These are phyloP conservation scores for Dendrophyllia cribrosa DNA, from an alignment of 64 coral and sea anemone genomes.

Conservation along the genomic window DNA sequence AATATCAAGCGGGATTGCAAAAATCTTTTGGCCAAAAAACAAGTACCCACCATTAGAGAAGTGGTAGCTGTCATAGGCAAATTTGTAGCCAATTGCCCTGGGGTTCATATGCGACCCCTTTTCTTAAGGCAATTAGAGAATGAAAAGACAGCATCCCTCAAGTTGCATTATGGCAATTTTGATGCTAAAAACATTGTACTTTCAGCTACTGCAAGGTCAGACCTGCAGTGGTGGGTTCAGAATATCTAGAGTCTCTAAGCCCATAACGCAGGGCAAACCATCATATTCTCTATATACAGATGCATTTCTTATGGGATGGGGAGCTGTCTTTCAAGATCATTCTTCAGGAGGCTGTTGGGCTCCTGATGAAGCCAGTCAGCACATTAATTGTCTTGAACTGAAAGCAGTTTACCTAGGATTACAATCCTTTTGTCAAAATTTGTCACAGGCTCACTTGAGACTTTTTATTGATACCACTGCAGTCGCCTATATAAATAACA, in stretches of 20 bases:
- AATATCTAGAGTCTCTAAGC: conserved; percentile 34
- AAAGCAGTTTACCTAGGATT: conserved; percentile 51
- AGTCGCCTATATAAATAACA: conserved; percentile 71
- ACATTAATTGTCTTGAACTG: conserved; percentile 67
- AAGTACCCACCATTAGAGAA: conserved; percentile 25
- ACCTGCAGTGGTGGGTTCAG: conserved; percentile 37
- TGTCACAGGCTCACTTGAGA: conserved; percentile 27
- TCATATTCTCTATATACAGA: conserved; percentile 43
- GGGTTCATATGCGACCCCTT: conserved; percentile 16
- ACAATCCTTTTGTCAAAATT: conserved; percentile 30
- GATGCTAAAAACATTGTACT: conserved; percentile 24
- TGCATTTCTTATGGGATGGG: conserved; percentile 51
- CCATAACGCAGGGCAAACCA: conserved; percentile 13
- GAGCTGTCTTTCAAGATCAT: too few relatives aligned
- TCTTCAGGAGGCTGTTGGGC: too few relatives aligned
- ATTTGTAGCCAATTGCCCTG: conserved; percentile 45
- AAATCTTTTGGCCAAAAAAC: conserved; percentile 10
- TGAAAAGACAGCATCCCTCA: conserved; percentile 60
- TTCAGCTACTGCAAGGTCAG: conserved; percentile 20
- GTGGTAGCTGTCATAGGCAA: conserved; percentile 37
- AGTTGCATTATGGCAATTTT: conserved; percentile 38
- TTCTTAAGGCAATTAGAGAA: conserved; percentile 38
- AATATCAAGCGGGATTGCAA: conserved; percentile 18
- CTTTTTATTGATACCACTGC: conserved; percentile 53
- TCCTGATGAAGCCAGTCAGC: too few relatives aligned